Percentiles rank a stretch among this genome's conserved stretches.
phyloP scores from a whole-genome alignment of 2,113 vertebrate species.

The Pteropus alecto region DNA sequence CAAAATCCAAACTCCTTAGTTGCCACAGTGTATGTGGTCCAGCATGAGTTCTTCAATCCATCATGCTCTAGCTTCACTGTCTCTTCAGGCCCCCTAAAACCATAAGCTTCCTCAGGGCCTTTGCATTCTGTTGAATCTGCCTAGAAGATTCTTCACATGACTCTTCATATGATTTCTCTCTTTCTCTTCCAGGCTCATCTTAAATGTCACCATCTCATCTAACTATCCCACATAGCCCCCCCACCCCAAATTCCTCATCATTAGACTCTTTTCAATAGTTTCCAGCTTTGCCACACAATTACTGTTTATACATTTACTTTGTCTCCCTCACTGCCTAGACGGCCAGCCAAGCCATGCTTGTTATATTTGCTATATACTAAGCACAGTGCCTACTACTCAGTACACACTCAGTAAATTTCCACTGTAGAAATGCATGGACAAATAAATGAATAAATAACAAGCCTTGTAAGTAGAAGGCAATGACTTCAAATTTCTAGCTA shows the following conservation, averaged over 20 bases:
- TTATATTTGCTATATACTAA: accelerated
- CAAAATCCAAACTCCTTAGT: not conserved
- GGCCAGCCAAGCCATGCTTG: not conserved
- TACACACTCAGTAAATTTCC: not conserved
- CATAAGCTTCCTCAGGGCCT: not conserved
- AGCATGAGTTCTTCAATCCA: not conserved
- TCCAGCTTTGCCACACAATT: not conserved
- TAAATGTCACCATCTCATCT: not conserved
- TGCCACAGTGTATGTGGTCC: not conserved
- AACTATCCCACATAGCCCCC: not conserved
- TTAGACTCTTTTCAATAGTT: not conserved
- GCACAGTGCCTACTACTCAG: not conserved
- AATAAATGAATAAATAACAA: not conserved
- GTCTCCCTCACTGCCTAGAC: not conserved
- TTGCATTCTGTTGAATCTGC: not conserved
- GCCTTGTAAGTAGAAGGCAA: not conserved
- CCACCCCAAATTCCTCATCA: not conserved
- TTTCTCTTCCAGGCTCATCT: not conserved
- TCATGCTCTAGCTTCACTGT: accelerated
- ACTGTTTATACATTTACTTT: accelerated
- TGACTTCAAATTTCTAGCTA: not conserved
- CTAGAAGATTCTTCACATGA: not conserved
- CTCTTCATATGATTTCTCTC: not conserved
- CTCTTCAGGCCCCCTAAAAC: not conserved
- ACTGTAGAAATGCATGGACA: not conserved